phyloP scores from a whole-genome alignment of 2,113 vertebrate species.

The Entosphenus tridentatus region DNA sequence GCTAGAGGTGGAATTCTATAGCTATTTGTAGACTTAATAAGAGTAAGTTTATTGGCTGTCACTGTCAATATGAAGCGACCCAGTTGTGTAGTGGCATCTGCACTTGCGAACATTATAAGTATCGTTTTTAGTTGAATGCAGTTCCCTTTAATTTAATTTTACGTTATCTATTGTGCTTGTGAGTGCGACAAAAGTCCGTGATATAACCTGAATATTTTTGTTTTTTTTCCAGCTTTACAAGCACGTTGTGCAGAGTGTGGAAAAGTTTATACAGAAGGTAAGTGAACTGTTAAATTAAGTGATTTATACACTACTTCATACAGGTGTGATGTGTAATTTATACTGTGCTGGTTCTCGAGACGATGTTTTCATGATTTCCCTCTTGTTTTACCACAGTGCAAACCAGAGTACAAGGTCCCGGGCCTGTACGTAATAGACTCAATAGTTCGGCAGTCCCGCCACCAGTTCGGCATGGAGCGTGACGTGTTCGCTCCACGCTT shows the following conservation, averaged over 20 bases:
- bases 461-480: slow-evolving; percentile 94
- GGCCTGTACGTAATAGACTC: slow-evolving; percentile 95
- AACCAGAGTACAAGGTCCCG: slow-evolving; percentile 95
- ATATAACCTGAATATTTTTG: slow-evolving; percentile 4
- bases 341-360: background rate
- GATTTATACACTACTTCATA: background rate
- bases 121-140: too few relatives aligned
- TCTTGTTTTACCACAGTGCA: slow-evolving; percentile 36
- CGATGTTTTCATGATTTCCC: slow-evolving; percentile 5
- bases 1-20: too few relatives aligned
- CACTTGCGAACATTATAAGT: too few relatives aligned
- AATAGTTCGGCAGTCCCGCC: slow-evolving; percentile 84
- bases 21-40: too few relatives aligned
- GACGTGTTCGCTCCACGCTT: slow-evolving; percentile 94
- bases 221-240: slow-evolving; percentile 75
- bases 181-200: too few relatives aligned
- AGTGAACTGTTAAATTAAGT: slow-evolving; percentile 13
- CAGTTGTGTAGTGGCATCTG: too few relatives aligned
- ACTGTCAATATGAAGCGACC: too few relatives aligned
- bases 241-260: slow-evolving; percentile 93
- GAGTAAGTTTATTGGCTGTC: too few relatives aligned
- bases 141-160: too few relatives aligned
- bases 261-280: slow-evolving; percentile 97
- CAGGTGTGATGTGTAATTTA: background rate
- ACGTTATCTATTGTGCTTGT: too few relatives aligned